phyloP scores from a whole-genome alignment of 1,140 invertebrate species.

The Arion vulgaris region DNA sequence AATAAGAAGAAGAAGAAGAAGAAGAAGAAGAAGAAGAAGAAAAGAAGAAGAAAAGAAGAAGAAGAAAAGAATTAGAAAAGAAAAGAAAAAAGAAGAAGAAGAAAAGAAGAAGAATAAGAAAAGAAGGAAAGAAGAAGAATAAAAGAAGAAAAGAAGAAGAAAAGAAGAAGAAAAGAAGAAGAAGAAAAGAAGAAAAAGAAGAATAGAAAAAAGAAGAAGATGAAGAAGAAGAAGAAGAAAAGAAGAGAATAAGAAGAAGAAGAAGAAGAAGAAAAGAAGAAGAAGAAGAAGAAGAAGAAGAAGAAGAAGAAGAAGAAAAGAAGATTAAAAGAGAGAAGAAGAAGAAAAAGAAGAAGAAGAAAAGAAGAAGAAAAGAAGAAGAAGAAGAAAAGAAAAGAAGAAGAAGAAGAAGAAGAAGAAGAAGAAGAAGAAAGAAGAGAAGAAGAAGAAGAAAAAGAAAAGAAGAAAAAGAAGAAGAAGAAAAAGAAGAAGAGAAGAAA shows the following conservation, averaged over 20 bases:
- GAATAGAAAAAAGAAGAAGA: conserved; percentile 9
- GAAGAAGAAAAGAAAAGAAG: background rate
- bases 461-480: background rate
- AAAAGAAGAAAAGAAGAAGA: no score
- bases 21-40: conserved; percentile 8
- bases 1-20: background rate
- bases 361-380: conserved; percentile 8
- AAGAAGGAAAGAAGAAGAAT: no score
- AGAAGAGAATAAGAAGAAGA: no score
- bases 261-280: conserved; percentile 22
- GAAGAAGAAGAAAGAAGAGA: background rate
- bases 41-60: background rate
- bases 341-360: background rate
- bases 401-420: conserved; percentile 23
- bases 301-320: background rate
- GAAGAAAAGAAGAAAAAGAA: conserved; percentile 20
- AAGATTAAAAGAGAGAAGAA: no score
- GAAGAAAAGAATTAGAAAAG: background rate
- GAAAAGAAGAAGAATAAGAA: no score
- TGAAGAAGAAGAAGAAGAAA: conserved; percentile 13
- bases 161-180: background rate
- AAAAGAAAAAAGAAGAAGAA: no score
- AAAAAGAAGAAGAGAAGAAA: background rate
- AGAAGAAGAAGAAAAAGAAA: background rate
- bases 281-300: background rate